Conservation (phyloP, 2,888 invertebrate species). For the Ellobium chinense region DNA sequence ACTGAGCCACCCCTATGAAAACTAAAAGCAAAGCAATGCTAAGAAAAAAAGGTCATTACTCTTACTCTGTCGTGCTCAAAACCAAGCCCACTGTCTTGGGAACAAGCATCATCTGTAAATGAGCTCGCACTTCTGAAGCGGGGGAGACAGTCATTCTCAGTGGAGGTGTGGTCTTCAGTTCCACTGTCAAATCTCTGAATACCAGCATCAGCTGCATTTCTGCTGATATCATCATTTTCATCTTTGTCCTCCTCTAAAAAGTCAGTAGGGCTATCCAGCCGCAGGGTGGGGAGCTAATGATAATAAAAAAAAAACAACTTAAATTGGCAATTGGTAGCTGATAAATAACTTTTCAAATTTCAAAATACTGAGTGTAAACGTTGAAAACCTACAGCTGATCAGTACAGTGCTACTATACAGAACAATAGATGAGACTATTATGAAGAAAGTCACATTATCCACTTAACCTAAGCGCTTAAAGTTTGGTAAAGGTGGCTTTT, state of each 20-base stretch:
- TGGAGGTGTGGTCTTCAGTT: background rate
- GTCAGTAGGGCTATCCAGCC: conserved; percentile 56
- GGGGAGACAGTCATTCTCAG: background rate
- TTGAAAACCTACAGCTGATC: no score
- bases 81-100: conserved; percentile 75
- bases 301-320: no score
- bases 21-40: no score
- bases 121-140: conserved; percentile 33
- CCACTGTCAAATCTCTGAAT: conserved; percentile 3
- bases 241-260: conserved; percentile 49
- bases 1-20: no score
- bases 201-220: background rate
- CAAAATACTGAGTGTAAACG: no score
- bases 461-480: no score
- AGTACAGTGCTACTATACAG: no score
- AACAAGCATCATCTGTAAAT: conserved; percentile 65
- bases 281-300: conserved; percentile 52
- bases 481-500: no score
- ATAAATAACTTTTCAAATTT: no score
- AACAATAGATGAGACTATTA: no score
- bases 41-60: no score
- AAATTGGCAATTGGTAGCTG: background rate
- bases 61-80: conserved; percentile 62
- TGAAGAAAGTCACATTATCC: no score
- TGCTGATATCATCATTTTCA: conserved; percentile 13